A percentile compares a stretch with the other conserved stretches of the same genome.
Conservation (phyloP, 2,797 vertebrate species). For the Buceros bicornis region DNA sequence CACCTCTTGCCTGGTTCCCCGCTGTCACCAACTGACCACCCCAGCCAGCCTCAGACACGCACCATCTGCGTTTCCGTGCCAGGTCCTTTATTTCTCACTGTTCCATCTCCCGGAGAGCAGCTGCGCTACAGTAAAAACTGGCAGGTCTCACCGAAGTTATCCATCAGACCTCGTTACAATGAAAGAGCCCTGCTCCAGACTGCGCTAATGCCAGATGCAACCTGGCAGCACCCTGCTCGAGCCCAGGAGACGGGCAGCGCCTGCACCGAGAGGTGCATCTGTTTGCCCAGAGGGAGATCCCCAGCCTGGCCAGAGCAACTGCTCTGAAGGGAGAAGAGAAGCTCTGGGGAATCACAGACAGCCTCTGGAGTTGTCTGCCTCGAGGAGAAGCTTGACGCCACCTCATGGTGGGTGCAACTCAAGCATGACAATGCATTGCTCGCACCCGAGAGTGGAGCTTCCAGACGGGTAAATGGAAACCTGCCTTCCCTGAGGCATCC, state of each 20-base stretch:
- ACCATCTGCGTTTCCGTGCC: neutral
- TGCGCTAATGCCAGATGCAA: neutral
- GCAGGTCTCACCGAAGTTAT: neutral
- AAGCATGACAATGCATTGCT: neutral
- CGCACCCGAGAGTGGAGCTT: neutral
- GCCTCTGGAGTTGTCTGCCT: neutral
- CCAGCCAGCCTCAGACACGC: neutral
- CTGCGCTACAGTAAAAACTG: rapidly evolving
- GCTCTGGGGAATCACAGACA: neutral
- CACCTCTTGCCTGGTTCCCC: neutral
- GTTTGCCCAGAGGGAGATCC: neutral
- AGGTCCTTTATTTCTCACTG: neutral
- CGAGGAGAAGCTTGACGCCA: neutral
- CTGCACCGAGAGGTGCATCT: neutral
- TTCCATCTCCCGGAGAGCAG: neutral
- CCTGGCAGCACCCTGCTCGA: neutral
- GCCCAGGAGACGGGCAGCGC: neutral
- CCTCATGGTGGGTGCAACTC: neutral
- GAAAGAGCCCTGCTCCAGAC: neutral
- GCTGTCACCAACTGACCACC: rapidly evolving
- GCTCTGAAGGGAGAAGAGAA: neutral
- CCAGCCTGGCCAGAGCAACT: neutral
- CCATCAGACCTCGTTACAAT: neutral
- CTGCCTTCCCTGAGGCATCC: neutral
- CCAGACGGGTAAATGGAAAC: neutral